These are phyloP conservation scores for Maniola jurtina DNA, from an alignment of 1,140 invertebrate genomes.

Conservation along the genomic window DNA sequence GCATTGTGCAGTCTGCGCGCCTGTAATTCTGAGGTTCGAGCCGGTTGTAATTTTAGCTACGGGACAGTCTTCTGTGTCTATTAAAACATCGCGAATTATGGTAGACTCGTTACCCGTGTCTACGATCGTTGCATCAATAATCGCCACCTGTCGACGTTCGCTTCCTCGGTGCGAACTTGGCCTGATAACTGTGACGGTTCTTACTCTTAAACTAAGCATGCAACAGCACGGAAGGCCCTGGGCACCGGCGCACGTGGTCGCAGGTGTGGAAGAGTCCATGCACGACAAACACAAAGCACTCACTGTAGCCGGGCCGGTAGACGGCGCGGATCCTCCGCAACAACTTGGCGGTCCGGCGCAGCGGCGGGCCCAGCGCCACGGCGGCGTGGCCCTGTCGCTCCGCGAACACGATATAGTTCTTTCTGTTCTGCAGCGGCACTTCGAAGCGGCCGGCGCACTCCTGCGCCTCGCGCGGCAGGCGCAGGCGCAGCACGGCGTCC, in stretches of 20 bases:
- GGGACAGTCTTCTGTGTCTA: not conserved
- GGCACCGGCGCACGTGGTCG: not conserved
- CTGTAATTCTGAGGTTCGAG: slow-evolving; percentile 7
- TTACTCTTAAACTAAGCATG: not conserved
- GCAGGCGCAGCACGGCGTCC: slow-evolving; percentile 58
- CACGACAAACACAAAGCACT: slow-evolving; percentile 56
- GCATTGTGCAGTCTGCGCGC: slow-evolving; percentile 24
- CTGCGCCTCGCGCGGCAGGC: slow-evolving; percentile 52
- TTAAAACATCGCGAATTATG: not conserved
- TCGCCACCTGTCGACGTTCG: not conserved
- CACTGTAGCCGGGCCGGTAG: slow-evolving; percentile 73
- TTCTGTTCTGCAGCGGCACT: slow-evolving; percentile 65
- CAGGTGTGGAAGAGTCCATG: slow-evolving; percentile 49
- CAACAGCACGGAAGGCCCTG: not conserved
- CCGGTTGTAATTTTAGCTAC: slow-evolving; percentile 3
- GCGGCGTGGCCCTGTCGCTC: slow-evolving; percentile 65
- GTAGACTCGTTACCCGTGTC: not conserved
- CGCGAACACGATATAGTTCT: slow-evolving; percentile 74
- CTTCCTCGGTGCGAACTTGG: not conserved
- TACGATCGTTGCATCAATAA: not conserved
- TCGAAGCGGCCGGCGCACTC: slow-evolving; percentile 70
- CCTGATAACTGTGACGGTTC: not conserved
- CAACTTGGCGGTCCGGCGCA: slow-evolving; percentile 62
- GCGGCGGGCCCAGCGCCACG: slow-evolving; percentile 67
- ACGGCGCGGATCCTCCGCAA: slow-evolving; percentile 66